phyloP scores from a whole-genome alignment of 2,797 vertebrate species.

The Neomorphus geoffroyi region DNA sequence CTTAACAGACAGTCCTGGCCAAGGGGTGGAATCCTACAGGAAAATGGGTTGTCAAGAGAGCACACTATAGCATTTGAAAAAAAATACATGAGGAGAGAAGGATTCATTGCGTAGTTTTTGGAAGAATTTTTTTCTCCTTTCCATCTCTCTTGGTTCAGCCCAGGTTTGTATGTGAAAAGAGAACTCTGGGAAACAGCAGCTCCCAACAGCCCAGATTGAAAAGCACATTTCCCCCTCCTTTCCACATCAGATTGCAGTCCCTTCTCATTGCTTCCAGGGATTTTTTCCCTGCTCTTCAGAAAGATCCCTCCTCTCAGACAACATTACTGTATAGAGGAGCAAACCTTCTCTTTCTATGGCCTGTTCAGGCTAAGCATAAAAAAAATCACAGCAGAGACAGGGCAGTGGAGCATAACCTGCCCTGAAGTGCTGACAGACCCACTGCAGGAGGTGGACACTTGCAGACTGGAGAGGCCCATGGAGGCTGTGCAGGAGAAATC shows the following conservation, averaged over 20 bases:
- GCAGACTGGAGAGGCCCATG: background rate
- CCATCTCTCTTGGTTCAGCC: background rate
- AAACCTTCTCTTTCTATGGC: background rate
- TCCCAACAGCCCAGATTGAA: background rate
- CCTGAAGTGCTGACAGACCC: background rate
- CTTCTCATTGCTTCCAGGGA: background rate
- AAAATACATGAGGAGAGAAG: background rate
- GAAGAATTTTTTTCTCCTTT: background rate
- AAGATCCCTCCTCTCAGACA: background rate
- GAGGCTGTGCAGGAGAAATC: background rate
- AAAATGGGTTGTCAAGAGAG: background rate
- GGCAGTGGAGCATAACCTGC: background rate
- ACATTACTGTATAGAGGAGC: accelerated
- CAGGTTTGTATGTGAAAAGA: background rate
- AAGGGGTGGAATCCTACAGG: background rate
- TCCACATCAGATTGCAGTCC: background rate
- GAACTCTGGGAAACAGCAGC: background rate
- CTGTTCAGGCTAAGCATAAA: background rate
- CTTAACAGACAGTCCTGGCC: accelerated
- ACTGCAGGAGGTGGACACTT: background rate
- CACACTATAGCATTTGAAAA: accelerated
- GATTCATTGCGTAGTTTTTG: accelerated
- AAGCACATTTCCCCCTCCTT: background rate
- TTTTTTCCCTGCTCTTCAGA: background rate
- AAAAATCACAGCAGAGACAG: background rate